A percentile compares a stretch with the other conserved stretches of the same genome.
These are phyloP conservation scores for Phthorimaea operculella DNA, from an alignment of 1,140 invertebrate genomes.

Conservation along the genomic window DNA sequence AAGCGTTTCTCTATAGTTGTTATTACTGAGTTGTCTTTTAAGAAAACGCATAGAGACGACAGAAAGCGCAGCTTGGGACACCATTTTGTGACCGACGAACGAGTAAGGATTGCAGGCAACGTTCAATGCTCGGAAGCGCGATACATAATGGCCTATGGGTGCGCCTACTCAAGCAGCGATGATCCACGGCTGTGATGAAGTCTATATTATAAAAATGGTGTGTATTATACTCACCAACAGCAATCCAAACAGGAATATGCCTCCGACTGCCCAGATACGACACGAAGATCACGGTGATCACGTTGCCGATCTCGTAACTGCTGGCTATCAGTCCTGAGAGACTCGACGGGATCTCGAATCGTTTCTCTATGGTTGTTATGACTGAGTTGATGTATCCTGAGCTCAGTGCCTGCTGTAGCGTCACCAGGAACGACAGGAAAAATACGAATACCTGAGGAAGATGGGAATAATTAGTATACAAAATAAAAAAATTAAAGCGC, in stretches of 20 bases:
- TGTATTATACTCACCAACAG: slow-evolving; percentile 81
- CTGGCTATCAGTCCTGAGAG: slow-evolving; percentile 92
- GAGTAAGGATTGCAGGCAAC: no score
- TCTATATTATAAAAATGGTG: no score
- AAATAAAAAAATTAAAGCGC: no score
- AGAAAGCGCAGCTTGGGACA: no score
- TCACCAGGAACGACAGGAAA: slow-evolving; percentile 90
- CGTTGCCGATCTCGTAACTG: slow-evolving; percentile 95
- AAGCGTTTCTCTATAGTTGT: slow-evolving; percentile 97
- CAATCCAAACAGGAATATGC: slow-evolving; percentile 95
- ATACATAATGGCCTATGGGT: no score
- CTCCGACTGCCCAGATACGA: slow-evolving; percentile 91
- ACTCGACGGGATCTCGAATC: slow-evolving; percentile 94
- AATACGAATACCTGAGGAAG: slow-evolving; percentile 87
- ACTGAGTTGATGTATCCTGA: slow-evolving; percentile 95
- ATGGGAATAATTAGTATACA: slow-evolving; percentile 3
- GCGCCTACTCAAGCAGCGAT: no score
- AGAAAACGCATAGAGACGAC: no score
- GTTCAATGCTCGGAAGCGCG: no score
- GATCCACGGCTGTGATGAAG: no score
- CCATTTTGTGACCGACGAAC: no score
- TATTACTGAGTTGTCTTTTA: slow-evolving; percentile 95
- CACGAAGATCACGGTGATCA: slow-evolving; percentile 95
- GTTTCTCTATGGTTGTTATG: slow-evolving; percentile 96
- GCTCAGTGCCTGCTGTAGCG: slow-evolving; percentile 88